These are phyloP conservation scores for Thalassaphorura encarpata DNA, from an alignment of 1,140 invertebrate species.

Conservation along the genomic window DNA sequence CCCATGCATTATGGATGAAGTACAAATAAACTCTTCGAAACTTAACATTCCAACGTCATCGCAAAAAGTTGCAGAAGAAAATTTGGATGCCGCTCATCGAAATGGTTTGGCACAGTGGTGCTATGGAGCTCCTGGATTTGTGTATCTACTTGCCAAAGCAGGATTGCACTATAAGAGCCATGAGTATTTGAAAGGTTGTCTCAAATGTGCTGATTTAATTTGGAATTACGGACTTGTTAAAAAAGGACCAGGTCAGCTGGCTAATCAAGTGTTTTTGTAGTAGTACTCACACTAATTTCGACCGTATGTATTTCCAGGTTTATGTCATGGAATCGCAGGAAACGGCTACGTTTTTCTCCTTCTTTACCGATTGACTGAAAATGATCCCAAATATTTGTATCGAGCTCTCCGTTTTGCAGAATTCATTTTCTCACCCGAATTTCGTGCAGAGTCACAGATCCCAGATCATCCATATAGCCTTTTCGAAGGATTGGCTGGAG, in stretches of 20 bases:
- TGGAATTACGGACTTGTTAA: constrained; percentile 68
- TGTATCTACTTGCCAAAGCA: constrained; percentile 72
- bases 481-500: constrained; percentile 76
- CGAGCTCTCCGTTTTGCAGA: constrained; percentile 65
- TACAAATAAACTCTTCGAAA: constrained; percentile 41
- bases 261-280: not conserved
- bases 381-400: constrained; percentile 56
- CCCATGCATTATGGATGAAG: constrained; percentile 56
- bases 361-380: constrained; percentile 51
- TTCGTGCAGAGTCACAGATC: constrained; percentile 53
- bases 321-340: constrained; percentile 77
- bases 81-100: no score
- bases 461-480: constrained; percentile 74
- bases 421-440: constrained; percentile 58
- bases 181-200: constrained; percentile 58
- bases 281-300: not conserved
- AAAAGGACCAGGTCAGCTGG: constrained; percentile 56
- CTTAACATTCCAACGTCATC: no score
- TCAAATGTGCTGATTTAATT: constrained; percentile 58
- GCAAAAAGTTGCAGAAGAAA: no score
- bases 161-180: constrained; percentile 61
- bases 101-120: constrained; percentile 78
- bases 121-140: constrained; percentile 67
- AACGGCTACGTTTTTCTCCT: constrained; percentile 75
- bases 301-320: constrained; percentile 36